Base-by-base conservation (phyloP, 35 echinoderm and acorn worm genomes). In the Ophiothrix spiculata region DNA sequence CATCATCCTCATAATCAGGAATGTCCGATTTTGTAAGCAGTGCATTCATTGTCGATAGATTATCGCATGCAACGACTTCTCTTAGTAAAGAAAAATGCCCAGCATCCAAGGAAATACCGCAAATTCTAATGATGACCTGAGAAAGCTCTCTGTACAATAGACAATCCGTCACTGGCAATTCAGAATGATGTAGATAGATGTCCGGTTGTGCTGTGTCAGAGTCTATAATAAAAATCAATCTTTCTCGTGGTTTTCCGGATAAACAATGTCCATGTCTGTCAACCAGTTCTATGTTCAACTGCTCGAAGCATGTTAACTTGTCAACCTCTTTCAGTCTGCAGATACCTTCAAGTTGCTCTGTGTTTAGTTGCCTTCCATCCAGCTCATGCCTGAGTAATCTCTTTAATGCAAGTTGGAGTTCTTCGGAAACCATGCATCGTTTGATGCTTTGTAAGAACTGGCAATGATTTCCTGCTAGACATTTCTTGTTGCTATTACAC, bases 181-280 rank as follows among this genome's bases (percentile, higher is more conserved):
- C 42, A 33, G 31, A 35, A 25, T 84, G 81, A 23, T 84, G 45
- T 6, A 84, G 81, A 60, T 64, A 60, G 1, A 84, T 15, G 13
- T 0, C 15, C 0, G 28, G 16, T 34, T 36, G 16, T 4, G 14
- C 63, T 35, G 31, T 32, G 45, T 84, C 56, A n/a, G n/a, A 35
- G 36, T 4, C 23, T 10, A 25, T 6, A 15, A 69, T 69, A 33
- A 84, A 84, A 25, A 60, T 56, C 25, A n/a, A 0, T 17, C 42
- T 1, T 74, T 54, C 35, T 23, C 13, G 36, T 23, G 0, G 40
- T 36, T 38, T 8, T 0, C 69, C 29, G n/a, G 81, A 37, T 35
- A 84, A 1, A 10, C 36, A 37, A 10, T 37, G 33, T 31, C 81
- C 81, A 10, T 82, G 35, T 0, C 14, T 32, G 32, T 84, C 56